These are phyloP conservation scores for Mythimna albipuncta DNA, from an alignment of 2,888 invertebrate genomes.

Conservation along the genomic window DNA sequence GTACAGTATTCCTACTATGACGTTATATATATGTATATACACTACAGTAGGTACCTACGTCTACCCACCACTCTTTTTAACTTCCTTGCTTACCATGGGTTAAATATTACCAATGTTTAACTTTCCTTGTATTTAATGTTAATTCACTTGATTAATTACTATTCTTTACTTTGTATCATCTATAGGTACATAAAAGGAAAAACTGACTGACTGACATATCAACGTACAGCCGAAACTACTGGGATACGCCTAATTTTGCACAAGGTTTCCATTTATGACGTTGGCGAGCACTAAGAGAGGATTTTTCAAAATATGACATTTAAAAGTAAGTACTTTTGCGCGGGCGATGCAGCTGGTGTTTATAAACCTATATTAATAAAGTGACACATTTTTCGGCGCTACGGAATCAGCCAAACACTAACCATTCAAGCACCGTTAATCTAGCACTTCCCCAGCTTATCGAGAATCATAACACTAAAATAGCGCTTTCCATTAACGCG, in stretches of 20 bases:
- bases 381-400: background rate
- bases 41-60: background rate
- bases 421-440: conserved; percentile 17
- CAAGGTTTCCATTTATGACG: no score
- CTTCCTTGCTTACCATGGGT: background rate
- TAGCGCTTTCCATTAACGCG: conserved; percentile 47
- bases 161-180: background rate
- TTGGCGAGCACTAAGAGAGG: no score
- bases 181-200: no score
- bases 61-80: background rate
- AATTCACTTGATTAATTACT: background rate
- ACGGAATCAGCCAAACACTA: conserved; percentile 21
- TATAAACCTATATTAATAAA: background rate
- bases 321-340: no score
- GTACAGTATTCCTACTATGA: no score
- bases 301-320: no score
- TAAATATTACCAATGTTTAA: background rate
- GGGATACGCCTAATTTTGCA: no score
- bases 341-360: background rate
- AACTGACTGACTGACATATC: no score
- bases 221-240: no score
- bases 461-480: conserved; percentile 48
- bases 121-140: background rate
- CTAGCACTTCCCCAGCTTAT: conserved; percentile 37
- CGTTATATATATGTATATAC: no score